Conservation (phyloP, 2,113 vertebrate species). For the Vulpes ferrilata region DNA sequence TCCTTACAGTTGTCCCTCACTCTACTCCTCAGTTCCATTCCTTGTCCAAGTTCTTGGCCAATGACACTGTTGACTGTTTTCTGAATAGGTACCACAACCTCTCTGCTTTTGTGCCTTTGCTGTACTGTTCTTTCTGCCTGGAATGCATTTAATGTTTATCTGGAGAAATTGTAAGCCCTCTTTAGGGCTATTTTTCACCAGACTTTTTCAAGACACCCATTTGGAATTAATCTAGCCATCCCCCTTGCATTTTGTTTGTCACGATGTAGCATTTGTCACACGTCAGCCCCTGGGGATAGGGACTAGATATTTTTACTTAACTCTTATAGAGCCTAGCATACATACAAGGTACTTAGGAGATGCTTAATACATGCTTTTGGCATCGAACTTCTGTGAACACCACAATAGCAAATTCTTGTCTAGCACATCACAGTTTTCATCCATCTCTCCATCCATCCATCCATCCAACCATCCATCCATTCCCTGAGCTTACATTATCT, state of each 20-base stretch:
- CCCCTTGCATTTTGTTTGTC: neutral
- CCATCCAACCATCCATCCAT: neutral
- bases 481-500: neutral
- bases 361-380: neutral
- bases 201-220: neutral
- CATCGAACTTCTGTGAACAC: neutral
- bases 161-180: neutral
- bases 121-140: neutral
- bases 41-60: too few relatives aligned
- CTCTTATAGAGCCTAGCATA: neutral
- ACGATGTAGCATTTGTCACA: fast-evolving
- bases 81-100: fast-evolving
- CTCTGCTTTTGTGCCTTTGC: neutral
- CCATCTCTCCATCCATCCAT: too few relatives aligned
- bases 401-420: neutral
- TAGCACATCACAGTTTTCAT: neutral
- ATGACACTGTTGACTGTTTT: fast-evolving
- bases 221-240: neutral
- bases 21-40: fast-evolving
- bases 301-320: neutral
- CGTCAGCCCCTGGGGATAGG: neutral
- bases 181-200: neutral
- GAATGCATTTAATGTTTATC: neutral
- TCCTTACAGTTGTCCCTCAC: fast-evolving
- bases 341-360: neutral